Evolutionary conservation across 2,113 vertebrate species (phyloP), one percentile per base, ranked within the genome.

Genomic region (Plecturocebus donacophilus): DNA sequence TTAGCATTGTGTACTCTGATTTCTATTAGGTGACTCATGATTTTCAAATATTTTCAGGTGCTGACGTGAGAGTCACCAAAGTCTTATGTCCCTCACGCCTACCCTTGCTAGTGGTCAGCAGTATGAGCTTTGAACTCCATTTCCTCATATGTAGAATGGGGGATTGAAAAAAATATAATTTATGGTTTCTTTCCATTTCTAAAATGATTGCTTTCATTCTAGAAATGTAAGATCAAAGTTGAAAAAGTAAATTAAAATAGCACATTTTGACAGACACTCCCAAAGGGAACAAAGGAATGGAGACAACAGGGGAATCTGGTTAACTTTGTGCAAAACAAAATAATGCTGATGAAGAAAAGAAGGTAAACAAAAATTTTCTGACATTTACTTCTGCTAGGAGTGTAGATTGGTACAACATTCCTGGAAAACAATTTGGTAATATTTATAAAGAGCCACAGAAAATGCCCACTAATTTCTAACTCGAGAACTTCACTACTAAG

Each of bases 191-290:
- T 95, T 81, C 32, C 5, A 85, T 79, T 76, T 90, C 61, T 87
- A 89, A 97, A 94, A 45, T 52, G n/a, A 93, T 68, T 42, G 58
- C 17, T 92, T 87, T 91, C 17, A 80, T 84, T 20, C 52, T 54
- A 75, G 47, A 79, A 70, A 64, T 90, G 75, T 52, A 87, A 66
- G 96, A 71, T 75, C 25, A 38, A 91, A 81, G 19, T 90, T 87
- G 20, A 87, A 87, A 92, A 94, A 40, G 12, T 35, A 75, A 85
- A 84, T 87, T 42, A 82, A 97, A 86, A 71, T 9, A 83, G 21
- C 42, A 92, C 27, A 66, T n/a, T 35, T 47, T 80, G 66, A 82
- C 47, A 79, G n/a, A 42, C 3, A 84, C 23, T 49, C 17, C 32
- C 23, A 27, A 40, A 47, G 58, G 9, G 32, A 91, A 89, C 49